Evolutionary conservation across 2,113 vertebrate species (phyloP).

Genomic region (zebrafish (Danio rerio)): GRCz12tu NC_133186.1:23752001-23752500

Average conservation of each 20-base stretch:
- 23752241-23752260: slow-evolving; percentile 28
- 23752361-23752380: slow-evolving; percentile 78
- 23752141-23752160: too few relatives aligned
- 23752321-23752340: slow-evolving; percentile 54
- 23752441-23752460: slow-evolving; percentile 57
- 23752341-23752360: slow-evolving; percentile 65
- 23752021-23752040: too few relatives aligned
- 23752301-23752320: slow-evolving; percentile 63
- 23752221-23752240: slow-evolving; percentile 7
- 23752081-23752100: too few relatives aligned
- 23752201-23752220: too few relatives aligned
- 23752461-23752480: slow-evolving; percentile 77
- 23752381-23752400: slow-evolving; percentile 81
- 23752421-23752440: slow-evolving; percentile 60
- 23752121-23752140: too few relatives aligned
- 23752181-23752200: too few relatives aligned
- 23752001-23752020: too few relatives aligned
- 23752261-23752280: slow-evolving; percentile 47
- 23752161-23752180: too few relatives aligned
- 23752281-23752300: slow-evolving; percentile 56
- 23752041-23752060: too few relatives aligned
- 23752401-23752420: slow-evolving; percentile 79
- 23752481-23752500: slow-evolving; percentile 71
- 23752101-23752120: too few relatives aligned
- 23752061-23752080: too few relatives aligned